Evolutionary conservation across 1,140 invertebrate genomes (phyloP).

Genomic region (Hyles vespertilio): DNA sequence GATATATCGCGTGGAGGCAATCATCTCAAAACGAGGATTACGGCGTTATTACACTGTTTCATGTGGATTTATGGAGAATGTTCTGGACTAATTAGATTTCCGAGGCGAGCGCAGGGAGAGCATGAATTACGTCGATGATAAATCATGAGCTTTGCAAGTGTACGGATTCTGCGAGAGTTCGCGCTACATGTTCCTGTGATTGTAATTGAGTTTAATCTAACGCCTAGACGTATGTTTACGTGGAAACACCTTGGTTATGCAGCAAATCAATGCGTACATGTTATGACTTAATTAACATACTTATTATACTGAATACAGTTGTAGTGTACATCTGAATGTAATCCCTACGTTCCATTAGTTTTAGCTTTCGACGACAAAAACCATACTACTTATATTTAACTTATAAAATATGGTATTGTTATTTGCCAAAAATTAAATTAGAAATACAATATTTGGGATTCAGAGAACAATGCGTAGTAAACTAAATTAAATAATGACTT

Average conservation of each 20-base stretch:
- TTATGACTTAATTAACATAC: no score
- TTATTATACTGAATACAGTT: no score
- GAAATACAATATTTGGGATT: no score
- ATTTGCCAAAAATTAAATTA: no score
- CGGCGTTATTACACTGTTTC: slow-evolving; percentile 60
- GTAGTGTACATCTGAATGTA: no score
- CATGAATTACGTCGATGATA: slow-evolving; percentile 25
- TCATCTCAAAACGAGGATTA: slow-evolving; percentile 58
- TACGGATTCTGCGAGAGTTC: background rate
- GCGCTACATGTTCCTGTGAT: background rate
- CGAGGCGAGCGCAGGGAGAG: slow-evolving; percentile 33
- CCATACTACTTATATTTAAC: no score
- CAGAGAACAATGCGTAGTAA: no score
- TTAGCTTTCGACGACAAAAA: no score
- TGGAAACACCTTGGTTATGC: background rate
- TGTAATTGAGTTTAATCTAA: slow-evolving; percentile 2
- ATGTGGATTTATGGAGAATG: slow-evolving; percentile 61
- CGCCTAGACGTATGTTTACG: background rate
- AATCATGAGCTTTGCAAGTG: slow-evolving; percentile 35
- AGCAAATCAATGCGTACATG: no score
- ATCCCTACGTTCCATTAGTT: no score
- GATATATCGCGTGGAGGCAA: slow-evolving; percentile 62
- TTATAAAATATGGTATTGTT: no score
- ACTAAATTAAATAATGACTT: no score
- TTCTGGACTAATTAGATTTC: slow-evolving; percentile 57